Percentiles rank a stretch among this genome's conserved stretches.
phyloP scores from a whole-genome alignment of 2,797 vertebrate species.

The Anas flavirostris region DNA sequence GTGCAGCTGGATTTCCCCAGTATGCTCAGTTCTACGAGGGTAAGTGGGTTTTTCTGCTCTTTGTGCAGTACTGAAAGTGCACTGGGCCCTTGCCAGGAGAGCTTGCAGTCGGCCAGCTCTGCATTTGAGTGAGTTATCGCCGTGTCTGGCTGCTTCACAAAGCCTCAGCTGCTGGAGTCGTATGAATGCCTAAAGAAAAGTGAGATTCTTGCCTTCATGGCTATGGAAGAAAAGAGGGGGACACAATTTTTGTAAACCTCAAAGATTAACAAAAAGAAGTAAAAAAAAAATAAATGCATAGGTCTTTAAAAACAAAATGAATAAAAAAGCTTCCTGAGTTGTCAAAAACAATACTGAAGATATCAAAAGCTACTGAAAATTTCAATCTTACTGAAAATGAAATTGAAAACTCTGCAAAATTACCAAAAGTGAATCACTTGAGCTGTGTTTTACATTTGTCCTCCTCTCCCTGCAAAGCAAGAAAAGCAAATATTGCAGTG shows the following conservation, averaged over 20 bases:
- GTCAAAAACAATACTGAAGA: neutral
- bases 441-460: neutral
- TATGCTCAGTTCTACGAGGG: slow-evolving; percentile 97
- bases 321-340: neutral
- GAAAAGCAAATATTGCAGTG: neutral
- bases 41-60: slow-evolving; percentile 68
- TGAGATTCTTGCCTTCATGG: neutral
- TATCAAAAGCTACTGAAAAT: neutral
- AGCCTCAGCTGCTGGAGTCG: slow-evolving; percentile 24
- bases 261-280: neutral
- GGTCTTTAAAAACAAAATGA: neutral
- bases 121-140: slow-evolving; percentile 11
- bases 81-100: slow-evolving; percentile 8
- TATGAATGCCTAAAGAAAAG: slow-evolving; percentile 30
- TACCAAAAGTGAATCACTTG: neutral
- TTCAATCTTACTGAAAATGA: neutral
- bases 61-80: neutral
- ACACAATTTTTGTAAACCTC: neutral
- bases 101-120: neutral
- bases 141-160: slow-evolving; percentile 36
- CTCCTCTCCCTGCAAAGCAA: neutral
- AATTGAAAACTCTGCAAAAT: neutral
- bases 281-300: neutral
- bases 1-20: slow-evolving; percentile 97
- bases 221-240: neutral